A percentile compares a stretch with the other conserved stretches of the same genome.
Conservation (phyloP, 2,113 vertebrate species). For the Sphyrna mokarran region DNA sequence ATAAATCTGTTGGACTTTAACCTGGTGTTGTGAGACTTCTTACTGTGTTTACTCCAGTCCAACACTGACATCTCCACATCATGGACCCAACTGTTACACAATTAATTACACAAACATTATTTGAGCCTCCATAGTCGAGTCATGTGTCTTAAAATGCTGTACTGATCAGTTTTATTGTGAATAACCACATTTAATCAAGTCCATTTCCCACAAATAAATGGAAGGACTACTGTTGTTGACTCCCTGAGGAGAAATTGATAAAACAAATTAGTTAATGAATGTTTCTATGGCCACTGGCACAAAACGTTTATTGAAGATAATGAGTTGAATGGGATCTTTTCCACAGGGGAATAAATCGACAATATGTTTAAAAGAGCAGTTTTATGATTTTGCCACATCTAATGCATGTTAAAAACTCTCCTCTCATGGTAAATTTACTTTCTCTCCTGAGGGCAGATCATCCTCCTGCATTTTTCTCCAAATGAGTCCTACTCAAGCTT, state of each 20-base stretch:
- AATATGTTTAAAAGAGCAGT: not conserved
- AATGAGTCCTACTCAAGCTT: not conserved
- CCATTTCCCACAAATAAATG: not conserved
- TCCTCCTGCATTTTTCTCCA: not conserved
- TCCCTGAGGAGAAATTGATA: not conserved
- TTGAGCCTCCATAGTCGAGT: not conserved
- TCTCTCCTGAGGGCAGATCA: not conserved
- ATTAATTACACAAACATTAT: not conserved
- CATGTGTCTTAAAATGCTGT: not conserved
- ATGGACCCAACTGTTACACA: not conserved
- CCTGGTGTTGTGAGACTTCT: too few relatives aligned
- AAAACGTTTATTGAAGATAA: not conserved
- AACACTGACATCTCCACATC: too few relatives aligned
- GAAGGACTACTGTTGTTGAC: not conserved
- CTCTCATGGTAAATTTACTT: not conserved
- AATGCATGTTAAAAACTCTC: not conserved
- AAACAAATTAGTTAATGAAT: not conserved
- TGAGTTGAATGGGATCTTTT: not conserved
- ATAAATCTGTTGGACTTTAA: too few relatives aligned
- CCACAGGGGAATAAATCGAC: not conserved
- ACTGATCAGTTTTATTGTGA: not conserved
- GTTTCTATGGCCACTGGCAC: not conserved
- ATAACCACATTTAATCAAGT: not conserved
- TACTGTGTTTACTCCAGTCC: too few relatives aligned
- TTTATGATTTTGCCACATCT: not conserved